Percentiles rank a stretch among this genome's conserved stretches.
Conservation (phyloP, 2,888 invertebrate species). For the Amblyjoppa fuscipennis region DNA sequence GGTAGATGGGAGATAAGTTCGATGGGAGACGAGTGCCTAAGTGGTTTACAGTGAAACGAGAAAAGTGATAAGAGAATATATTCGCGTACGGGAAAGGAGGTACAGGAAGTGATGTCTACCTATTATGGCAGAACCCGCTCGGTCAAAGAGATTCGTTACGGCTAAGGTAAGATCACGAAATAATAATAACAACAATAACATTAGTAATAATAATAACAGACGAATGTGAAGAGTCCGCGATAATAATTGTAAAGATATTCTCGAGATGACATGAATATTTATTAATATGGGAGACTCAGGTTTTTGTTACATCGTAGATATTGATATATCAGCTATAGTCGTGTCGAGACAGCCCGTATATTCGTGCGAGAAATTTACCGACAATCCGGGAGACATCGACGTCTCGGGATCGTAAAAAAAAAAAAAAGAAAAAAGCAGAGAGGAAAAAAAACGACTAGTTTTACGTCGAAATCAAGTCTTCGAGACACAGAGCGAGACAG, state of each 20-base stretch:
- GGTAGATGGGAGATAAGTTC: constrained; percentile 29
- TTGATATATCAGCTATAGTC: background rate
- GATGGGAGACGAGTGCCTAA: constrained; percentile 15
- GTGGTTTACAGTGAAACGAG: constrained; percentile 42
- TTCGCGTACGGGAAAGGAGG: constrained; percentile 56
- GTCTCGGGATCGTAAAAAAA: background rate
- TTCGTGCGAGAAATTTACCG: constrained; percentile 2
- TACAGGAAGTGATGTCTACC: constrained; percentile 78
- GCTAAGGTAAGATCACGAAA: constrained; percentile 78
- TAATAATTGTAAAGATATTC: constrained; percentile 12
- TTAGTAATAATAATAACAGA: constrained; percentile 19
- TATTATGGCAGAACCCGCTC: constrained; percentile 83
- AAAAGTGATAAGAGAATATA: constrained; percentile 50
- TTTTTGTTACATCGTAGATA: constrained; percentile 12
- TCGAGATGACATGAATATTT: background rate
- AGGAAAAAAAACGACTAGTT: constrained; percentile 28
- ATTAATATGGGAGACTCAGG: background rate
- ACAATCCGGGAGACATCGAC: background rate
- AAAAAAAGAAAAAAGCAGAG: background rate
- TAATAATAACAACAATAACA: constrained; percentile 1
- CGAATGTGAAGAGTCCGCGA: constrained; percentile 4
- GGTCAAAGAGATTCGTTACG: constrained; percentile 80
- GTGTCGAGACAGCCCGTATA: background rate
- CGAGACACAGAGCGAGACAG: constrained; percentile 16
- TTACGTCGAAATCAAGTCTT: constrained; percentile 32